Evolutionary conservation across 2,797 vertebrate genomes (phyloP), one percentile per base, ranked within the genome.

Genomic region (Brachyrhaphis roseni): DNA sequence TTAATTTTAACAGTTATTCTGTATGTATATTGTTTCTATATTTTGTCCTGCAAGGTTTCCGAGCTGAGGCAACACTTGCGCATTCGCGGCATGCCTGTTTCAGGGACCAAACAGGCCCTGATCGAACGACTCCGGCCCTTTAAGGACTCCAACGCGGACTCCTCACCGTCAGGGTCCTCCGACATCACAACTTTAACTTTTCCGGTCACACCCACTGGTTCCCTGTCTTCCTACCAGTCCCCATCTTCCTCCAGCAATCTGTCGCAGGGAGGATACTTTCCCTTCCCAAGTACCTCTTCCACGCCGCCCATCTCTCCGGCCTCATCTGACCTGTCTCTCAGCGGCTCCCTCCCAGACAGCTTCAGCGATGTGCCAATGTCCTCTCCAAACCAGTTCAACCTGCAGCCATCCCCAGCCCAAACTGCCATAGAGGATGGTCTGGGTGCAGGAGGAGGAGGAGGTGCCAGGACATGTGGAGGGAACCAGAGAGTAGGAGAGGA

Each of bases 31-130:
- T 51, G 7, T 39, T 78, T 12, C 34, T n/a, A n/a, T 18, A 28
- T 39, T 20, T 11, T 68, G 16, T 77, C 41, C 1, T 83, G 46
- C 5, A 39, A 99, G 98, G 98, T 99, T 4, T 99, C 98, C 0
- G 98, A 99, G 86, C 93, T 99, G 75, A 95, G 98, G 81, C 98
- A 99, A 90, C 98, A 99, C 91, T 96, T 99, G 78, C 96, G 98
- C 70, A 97, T 99, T 53, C 96, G 98, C 1, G 98, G 98, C 31
- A 94, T 99, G 87, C 98, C 98, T 0, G 98, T 99, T 59, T 99
- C 98, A 0, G 98, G 98, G 28, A 99, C 98, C 59, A 99, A 99
- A 86, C 99, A 97, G 0, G 97, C 98, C 0, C 96, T 99, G 84
- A 97, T 99, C 78, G 98, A 99, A 85, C 92, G 98, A 20, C 96